Conservation (phyloP, 2,113 vertebrate genomes). For the Poicephalus gulielmi region DNA sequence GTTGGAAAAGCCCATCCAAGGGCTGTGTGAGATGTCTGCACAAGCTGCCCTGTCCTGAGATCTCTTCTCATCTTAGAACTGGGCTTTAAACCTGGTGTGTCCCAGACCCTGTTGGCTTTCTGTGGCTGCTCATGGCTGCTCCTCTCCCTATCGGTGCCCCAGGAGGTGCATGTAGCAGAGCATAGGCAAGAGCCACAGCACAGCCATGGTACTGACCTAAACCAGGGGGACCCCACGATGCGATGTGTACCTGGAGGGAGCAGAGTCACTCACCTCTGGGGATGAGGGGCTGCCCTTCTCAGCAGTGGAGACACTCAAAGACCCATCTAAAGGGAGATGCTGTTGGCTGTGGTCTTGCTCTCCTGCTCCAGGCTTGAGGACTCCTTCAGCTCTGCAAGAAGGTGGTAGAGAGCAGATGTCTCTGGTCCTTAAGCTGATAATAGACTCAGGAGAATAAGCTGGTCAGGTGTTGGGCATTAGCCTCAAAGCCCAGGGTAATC, state of each 20-base stretch:
- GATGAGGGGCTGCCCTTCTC: neutral
- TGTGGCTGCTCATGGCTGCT: rapidly evolving
- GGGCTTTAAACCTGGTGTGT: neutral
- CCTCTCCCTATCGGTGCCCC: neutral
- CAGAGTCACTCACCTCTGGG: neutral
- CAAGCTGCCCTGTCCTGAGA: no score
- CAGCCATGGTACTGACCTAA: rapidly evolving
- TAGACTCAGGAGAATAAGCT: conserved; percentile 49
- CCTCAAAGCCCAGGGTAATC: neutral
- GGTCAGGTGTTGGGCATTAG: conserved; percentile 65
- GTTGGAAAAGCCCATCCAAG: neutral
- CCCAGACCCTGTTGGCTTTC: neutral
- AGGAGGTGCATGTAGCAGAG: neutral
- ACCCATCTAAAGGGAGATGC: neutral
- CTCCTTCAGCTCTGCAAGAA: neutral
- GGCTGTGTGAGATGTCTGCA: neutral
- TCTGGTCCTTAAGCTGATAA: conserved; percentile 65
- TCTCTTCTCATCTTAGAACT: rapidly evolving
- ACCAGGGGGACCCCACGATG: rapidly evolving
- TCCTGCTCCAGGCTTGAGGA: neutral
- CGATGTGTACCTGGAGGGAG: neutral
- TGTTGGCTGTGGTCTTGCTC: neutral
- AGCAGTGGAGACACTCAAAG: neutral
- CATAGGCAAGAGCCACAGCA: rapidly evolving
- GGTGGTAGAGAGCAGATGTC: conserved; percentile 15